Evolutionary conservation across 2,797 vertebrate species (phyloP), one percentile per base, ranked within the genome.

Genomic region (Anisognathus igniventris): DNA sequence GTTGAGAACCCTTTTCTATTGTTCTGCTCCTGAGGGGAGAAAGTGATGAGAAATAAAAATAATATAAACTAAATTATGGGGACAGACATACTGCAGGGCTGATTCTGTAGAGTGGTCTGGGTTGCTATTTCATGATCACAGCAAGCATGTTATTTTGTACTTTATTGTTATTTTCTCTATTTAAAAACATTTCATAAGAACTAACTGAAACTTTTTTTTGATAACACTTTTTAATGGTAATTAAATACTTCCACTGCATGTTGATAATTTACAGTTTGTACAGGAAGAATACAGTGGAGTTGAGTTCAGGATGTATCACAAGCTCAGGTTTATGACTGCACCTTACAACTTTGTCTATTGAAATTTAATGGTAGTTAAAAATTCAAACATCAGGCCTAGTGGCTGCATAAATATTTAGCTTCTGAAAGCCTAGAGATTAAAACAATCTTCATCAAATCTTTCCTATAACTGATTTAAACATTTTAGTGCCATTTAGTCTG

Each of bases 331-430:
- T 68, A 72, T 39, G 66, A 58, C 25, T 44, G 50, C 31, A 87
- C 31, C 24, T 75, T 60, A 20, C 10, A 83, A 92, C 67, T 91
- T 61, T 61, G 37, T 33, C 72, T 77, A 44, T 22, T 83, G 68
- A 92, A 83, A 30, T 74, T 62, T 60, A 68, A 83, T 10, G 7
- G 62, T 70, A 77, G 84, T 78, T 72, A 88, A 91, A 93, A 94
- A 91, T 51, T 93, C 72, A 92, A 96, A 91, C 42, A 77, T 51
- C 70, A 80, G 13, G 30, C 58, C 68, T 74, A 53, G 84, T 73
- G 66, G 73, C 62, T 94, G 68, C 84, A 91, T 93, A 91, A 96
- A 94, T 93, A 95, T 93, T 95, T 93, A 89, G 81, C 64, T 94
- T 92, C 70, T 88, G 71, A 88, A 91, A 88, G 56, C 31, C 75